A percentile compares a stretch with the other conserved stretches of the same genome.
phyloP scores from a whole-genome alignment of 2,888 invertebrate genomes.

The Choristoneura rosaceana region DNA sequence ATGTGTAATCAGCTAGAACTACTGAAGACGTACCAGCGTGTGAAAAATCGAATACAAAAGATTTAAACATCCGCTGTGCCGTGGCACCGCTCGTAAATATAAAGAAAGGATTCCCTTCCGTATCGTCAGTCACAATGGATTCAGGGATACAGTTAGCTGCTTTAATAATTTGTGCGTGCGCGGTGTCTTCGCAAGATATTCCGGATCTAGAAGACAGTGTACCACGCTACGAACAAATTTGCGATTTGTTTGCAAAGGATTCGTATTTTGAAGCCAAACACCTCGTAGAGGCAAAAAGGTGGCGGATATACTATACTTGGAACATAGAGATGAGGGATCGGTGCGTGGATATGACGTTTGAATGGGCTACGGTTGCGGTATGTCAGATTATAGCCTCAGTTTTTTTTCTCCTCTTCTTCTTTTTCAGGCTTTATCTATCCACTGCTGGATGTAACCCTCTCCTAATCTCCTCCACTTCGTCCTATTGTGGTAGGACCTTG shows the following conservation, averaged over 20 bases:
- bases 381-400: constrained; percentile 50
- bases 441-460: too few relatives aligned
- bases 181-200: not conserved
- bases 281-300: constrained; percentile 58
- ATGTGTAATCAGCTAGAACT: not conserved
- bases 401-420: too few relatives aligned
- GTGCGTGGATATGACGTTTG: constrained; percentile 67
- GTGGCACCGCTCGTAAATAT: not conserved
- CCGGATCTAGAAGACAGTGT: not conserved
- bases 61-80: constrained; percentile 28
- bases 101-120: not conserved
- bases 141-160: not conserved
- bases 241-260: constrained; percentile 54
- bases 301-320: constrained; percentile 73
- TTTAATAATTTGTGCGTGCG: not conserved
- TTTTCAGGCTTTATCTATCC: too few relatives aligned
- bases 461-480: too few relatives aligned
- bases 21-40: not conserved
- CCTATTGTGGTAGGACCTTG: too few relatives aligned
- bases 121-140: constrained; percentile 11
- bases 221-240: constrained; percentile 49
- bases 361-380: constrained; percentile 61
- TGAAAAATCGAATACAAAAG: constrained; percentile 28
- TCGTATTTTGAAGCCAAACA: constrained; percentile 68
- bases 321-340: constrained; percentile 59